phyloP scores from a whole-genome alignment of 2,797 vertebrate genomes.

The Sarcophilus harrisii region DNA sequence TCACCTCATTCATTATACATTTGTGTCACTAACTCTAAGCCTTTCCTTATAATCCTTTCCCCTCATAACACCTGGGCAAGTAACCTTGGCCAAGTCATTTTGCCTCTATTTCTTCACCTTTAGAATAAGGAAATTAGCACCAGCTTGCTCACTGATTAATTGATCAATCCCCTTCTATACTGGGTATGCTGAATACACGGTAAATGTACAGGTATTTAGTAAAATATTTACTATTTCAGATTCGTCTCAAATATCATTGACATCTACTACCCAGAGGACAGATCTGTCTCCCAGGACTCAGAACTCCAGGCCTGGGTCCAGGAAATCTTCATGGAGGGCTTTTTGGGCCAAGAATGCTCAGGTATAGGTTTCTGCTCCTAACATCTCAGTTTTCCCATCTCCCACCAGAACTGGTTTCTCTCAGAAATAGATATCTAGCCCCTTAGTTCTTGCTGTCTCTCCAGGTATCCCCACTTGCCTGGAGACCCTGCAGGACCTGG shows the following conservation, averaged over 20 bases:
- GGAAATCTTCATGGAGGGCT: slow-evolving; percentile 87
- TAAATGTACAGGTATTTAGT: background rate
- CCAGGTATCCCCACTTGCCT: slow-evolving; percentile 75
- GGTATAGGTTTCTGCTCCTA: slow-evolving; percentile 68
- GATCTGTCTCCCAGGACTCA: slow-evolving; percentile 80
- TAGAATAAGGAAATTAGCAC: background rate
- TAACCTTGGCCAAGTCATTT: background rate
- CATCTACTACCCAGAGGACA: slow-evolving; percentile 85
- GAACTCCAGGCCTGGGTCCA: slow-evolving; percentile 88
- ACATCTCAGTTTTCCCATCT: background rate
- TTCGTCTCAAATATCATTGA: slow-evolving; percentile 84
- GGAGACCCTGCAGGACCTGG: slow-evolving; percentile 62
- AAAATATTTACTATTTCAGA: slow-evolving; percentile 72
- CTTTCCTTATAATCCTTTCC: background rate
- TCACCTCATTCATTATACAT: background rate
- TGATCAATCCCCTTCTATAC: background rate
- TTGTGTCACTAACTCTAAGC: background rate
- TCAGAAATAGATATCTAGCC: background rate
- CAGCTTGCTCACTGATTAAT: background rate
- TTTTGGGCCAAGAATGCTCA: slow-evolving; percentile 77
- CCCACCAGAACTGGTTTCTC: background rate
- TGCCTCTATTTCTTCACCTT: background rate
- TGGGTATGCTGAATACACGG: background rate
- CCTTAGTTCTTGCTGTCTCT: background rate
- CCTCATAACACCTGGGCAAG: background rate